Base-by-base conservation (phyloP, 2,797 vertebrate genomes). In the Eleutherodactylus coqui region DNA sequence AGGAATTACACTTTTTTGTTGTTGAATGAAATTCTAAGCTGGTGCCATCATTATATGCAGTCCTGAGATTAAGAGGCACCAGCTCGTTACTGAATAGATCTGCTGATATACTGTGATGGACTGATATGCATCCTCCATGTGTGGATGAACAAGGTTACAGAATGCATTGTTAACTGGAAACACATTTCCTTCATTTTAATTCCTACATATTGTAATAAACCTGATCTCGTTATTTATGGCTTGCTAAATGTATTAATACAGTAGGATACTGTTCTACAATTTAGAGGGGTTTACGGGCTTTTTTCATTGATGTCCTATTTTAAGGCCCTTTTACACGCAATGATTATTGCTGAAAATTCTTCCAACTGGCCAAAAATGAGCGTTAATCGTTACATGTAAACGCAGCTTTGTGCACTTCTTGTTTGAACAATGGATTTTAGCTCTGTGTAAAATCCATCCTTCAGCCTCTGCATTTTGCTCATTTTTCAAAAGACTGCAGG, bases 31-130 rank as follows among this genome's bases (percentile, higher is more conserved):
- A 51, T 13, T 4, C 21, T 4, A 32, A 49, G 13, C 73, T 75
- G 73, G 17, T 21, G 32, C 75, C 51, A 55, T 53, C 5, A n/a
- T 24, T 41, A 36, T 55, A 38, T 55, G 24, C 34, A 36, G 36
- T 60, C 76, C 76, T 78, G 76, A 78, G 76, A n/a, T 58, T 7
- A 76, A 78, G 34, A 38, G 53, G 53, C 76, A 58, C 34, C 51
- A 78, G n/a, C 51, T 32, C 3, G 36, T 19, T 24, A 38, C 7
- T 55, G 47, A 38, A 38, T 3, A 6, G 34, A 38, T n/a, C 49
- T 24, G 21, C 4, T 38, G 14, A 69, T 36, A 27, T 41, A 51
- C 24, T 21, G n/a, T 49, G 7, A 67, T 67, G 2, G 8, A 60
- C 9, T 32, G 13, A 67, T 6, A 10, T 41, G 19, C 10, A 1